Evolutionary conservation across 2,113 vertebrate species (phyloP), one percentile per base, ranked within the genome.

Genomic region (Grammomys surdaster): DNA sequence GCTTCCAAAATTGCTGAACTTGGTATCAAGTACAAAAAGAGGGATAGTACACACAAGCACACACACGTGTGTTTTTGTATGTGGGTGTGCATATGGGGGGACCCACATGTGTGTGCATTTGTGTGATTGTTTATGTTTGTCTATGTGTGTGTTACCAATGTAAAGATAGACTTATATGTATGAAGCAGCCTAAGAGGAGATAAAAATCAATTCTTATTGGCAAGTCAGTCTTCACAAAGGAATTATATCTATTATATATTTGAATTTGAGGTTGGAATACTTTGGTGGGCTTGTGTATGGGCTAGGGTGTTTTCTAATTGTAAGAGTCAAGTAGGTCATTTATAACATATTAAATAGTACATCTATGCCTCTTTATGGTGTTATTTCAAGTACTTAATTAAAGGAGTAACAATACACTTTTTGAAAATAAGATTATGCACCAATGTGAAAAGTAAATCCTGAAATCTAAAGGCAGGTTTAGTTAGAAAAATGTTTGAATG

Each of bases 401-500:
- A 86, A 96, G 26, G 13, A 76, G 17, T 56, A 93, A 95, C n/a
- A 85, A 54, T 33, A 89, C 76, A 48, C 46, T 14, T 90, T 90
- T 92, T 93, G 51, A 54, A 76, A 92, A 40, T 36, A 92, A 85
- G 3, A 36, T 88, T 92, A 40, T 90, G 33, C 36, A 43, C 20
- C 31, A 80, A n/a, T 88, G 7, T 63, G 36, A 88, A 80, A 24
- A 94, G 69, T 43, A 20, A 14, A 67, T 75, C 7, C n/a, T 56
- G 22, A 33, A 67, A 87, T 69, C 80, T 85, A 2, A 95, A 92
- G 31, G 14, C 7, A 56, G 20, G 22, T 84, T 31, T 5, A 43
- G n/a, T 93, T 87, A 72, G 17, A 9, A 77, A 48, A 73, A 36
- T 28, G 76, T 81, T 89, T 77, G 14, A 67, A 17, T 43, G 0